Base-by-base conservation (phyloP, 2,888 invertebrate genomes). In the Lithophane leautieri region DNA sequence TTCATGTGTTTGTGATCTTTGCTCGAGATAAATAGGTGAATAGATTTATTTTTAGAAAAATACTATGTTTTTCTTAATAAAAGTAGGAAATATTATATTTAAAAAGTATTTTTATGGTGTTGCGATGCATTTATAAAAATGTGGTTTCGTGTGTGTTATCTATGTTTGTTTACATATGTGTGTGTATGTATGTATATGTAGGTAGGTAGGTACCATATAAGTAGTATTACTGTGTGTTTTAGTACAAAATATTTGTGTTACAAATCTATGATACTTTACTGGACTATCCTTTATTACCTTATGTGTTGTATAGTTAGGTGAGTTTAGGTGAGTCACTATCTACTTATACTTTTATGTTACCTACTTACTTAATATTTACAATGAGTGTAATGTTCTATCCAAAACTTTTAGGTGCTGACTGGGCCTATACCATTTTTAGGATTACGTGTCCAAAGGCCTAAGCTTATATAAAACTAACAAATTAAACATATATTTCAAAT, bases 1-100 rank as follows among this genome's bases (percentile, higher is more conserved):
- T 81, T 72, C 28, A 78, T 82, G 86, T 75, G 34, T 78, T 80
- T 63, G 60, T 82, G 61, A 65, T 73, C 42, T 78, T 78, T 79
- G 71, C 14, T 19, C 14, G 54, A 66, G 25, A 70, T 0, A 70
- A 66, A 73, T 63, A 79, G 81, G 82, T 81, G 56, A 81, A 54
- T 70, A 65, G 0, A 34, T 54, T 54, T 69, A 67, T 47, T 34
- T 62, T 19, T 44, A 19, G 0, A 73, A 3, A 52, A 52, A 22
- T 52, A 52, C 11, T 69, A 0, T 25, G 52, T 52, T 62, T 56
- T 25, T 19, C 7, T 12, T 19, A 19, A 25, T 25, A 25, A 44
- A 19, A 42, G 6, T 40, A 16, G n/a, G 11, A 54, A 8, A 16
- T 14, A 6, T n/a, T 14, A 6, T n/a, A 25, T 14, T 25, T 2